These are phyloP conservation scores for Drosophila helvetica DNA, from an alignment of 2,888 invertebrate species.

Conservation along the genomic window DNA sequence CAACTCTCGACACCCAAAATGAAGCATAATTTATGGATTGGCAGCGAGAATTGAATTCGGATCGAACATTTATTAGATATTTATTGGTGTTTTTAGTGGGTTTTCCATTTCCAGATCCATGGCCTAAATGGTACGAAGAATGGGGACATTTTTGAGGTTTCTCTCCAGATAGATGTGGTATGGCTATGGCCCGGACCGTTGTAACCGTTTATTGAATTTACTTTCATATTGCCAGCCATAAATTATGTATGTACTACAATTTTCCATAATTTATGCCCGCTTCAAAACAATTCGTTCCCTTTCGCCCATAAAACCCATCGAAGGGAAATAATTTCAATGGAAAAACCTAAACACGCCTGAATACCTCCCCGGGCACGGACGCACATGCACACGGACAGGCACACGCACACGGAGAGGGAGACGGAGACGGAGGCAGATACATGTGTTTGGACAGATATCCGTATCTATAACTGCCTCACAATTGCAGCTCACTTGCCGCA, in stretches of 20 bases:
- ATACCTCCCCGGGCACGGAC: constrained; percentile 48
- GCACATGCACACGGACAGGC: constrained; percentile 6
- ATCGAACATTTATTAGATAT: neutral
- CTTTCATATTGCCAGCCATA: constrained; percentile 49
- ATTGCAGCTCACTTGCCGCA: constrained; percentile 71
- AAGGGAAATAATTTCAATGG: constrained; percentile 67
- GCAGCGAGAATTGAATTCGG: constrained; percentile 23
- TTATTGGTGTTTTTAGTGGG: neutral
- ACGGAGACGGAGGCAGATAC: constrained; percentile 19
- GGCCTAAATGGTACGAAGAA: constrained; percentile 3
- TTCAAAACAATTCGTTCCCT: constrained; percentile 64
- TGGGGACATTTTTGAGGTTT: constrained; percentile 31
- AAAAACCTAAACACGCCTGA: constrained; percentile 58
- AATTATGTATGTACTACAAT: constrained; percentile 60
- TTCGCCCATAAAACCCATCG: constrained; percentile 51
- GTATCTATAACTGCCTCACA: constrained; percentile 70
- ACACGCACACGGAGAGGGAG: constrained; percentile 7
- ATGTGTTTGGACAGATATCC: constrained; percentile 26
- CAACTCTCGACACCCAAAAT: constrained; percentile 19
- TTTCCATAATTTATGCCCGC: constrained; percentile 66
- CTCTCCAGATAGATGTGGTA: constrained; percentile 22
- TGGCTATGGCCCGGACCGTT: neutral
- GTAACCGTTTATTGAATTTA: constrained; percentile 41
- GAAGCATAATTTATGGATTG: constrained; percentile 33
- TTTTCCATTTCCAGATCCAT: neutral